Evolutionary conservation across 2,113 vertebrate genomes (phyloP).

Genomic region (Setophaga coronata): DNA sequence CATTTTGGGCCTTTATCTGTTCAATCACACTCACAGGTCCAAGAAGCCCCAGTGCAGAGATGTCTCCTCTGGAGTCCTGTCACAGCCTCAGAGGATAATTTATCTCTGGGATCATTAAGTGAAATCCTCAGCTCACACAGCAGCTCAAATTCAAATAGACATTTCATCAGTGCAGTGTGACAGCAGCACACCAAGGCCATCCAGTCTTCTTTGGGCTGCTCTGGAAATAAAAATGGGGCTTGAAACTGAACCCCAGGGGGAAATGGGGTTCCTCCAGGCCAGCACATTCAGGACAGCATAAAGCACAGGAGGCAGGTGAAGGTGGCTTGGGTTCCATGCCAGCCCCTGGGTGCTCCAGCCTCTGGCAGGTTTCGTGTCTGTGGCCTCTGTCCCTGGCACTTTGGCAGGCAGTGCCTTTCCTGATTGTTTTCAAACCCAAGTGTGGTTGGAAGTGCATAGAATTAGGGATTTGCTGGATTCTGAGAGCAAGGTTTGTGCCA

Average conservation of each 20-base stretch:
- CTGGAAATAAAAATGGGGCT: neutral
- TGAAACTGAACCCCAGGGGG: neutral
- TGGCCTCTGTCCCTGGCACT: neutral
- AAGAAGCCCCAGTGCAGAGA: neutral
- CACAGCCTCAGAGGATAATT: neutral
- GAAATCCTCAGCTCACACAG: neutral
- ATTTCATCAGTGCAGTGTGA: neutral
- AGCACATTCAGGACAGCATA: rapidly evolving
- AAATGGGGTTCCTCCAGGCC: neutral
- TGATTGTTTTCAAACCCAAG: neutral
- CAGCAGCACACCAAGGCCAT: neutral
- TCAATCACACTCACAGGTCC: neutral
- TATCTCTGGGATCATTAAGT: neutral
- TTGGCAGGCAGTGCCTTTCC: neutral
- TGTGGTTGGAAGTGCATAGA: neutral
- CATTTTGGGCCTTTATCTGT: neutral
- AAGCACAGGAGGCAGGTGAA: neutral
- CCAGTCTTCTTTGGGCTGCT: neutral
- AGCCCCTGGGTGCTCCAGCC: neutral
- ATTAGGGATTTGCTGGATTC: neutral
- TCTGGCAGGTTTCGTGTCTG: neutral
- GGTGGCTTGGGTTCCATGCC: neutral
- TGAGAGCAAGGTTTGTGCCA: neutral
- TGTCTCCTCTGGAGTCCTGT: neutral
- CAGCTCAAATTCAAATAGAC: neutral